These are phyloP conservation scores for Lasioglossum marginatum DNA, from an alignment of 2,888 invertebrate genomes.

Conservation along the genomic window DNA sequence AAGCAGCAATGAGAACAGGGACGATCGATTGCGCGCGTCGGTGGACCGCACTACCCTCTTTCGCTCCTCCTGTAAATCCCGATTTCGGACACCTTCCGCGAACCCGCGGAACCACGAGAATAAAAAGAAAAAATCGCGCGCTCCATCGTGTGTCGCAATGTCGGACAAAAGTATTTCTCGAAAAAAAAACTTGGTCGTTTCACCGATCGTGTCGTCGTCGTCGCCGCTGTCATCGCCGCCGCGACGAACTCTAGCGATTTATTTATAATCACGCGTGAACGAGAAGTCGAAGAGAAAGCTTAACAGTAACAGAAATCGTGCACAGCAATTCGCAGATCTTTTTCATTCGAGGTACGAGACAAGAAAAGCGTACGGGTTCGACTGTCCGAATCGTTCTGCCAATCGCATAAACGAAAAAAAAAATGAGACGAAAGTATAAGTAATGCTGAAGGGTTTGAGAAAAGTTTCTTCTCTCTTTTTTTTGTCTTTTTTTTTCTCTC, in stretches of 20 bases:
- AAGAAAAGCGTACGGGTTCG: conserved; percentile 45
- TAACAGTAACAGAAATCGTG: conserved; percentile 12
- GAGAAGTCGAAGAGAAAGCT: neutral
- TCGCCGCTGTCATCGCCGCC: conserved; percentile 6
- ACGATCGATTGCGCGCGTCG: conserved; percentile 32
- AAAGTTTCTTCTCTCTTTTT: conserved; percentile 1
- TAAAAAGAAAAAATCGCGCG: neutral
- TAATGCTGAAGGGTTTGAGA: conserved; percentile 16
- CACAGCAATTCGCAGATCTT: conserved; percentile 23
- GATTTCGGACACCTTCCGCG: neutral
- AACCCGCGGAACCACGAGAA: neutral
- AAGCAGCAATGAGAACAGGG: neutral
- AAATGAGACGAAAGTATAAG: conserved; percentile 1
- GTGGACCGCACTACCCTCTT: neutral
- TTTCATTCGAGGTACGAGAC: conserved; percentile 19
- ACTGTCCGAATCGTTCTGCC: conserved; percentile 47
- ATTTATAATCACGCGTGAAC: conserved; percentile 7
- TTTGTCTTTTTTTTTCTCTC: conserved; percentile 13
- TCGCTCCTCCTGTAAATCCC: conserved; percentile 16
- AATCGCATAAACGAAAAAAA: conserved; percentile 7
- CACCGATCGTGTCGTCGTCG: conserved; percentile 15
- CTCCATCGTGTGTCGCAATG: neutral
- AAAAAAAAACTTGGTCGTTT: neutral
- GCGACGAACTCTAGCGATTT: conserved; percentile 8
- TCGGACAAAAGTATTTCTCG: neutral